phyloP scores from a whole-genome alignment of 2,888 invertebrate species.

The Peribatodes rhomboidaria region DNA sequence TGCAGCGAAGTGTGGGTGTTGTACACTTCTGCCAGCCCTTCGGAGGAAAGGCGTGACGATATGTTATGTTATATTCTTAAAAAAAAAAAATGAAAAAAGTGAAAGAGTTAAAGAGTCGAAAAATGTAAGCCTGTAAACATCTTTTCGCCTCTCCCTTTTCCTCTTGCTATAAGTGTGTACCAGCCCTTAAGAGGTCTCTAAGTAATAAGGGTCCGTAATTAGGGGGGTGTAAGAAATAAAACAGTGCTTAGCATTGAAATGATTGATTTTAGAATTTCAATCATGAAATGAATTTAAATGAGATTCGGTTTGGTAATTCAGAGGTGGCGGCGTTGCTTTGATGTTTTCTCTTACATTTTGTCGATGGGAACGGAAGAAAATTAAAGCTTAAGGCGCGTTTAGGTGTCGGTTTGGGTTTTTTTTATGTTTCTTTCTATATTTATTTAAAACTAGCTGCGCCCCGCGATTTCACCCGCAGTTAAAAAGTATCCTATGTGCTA shows the following conservation, averaged over 20 bases:
- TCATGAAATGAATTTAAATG: conserved; percentile 26
- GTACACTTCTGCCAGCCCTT: too few species aligned
- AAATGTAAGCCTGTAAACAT: too few species aligned
- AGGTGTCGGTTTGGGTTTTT: neutral
- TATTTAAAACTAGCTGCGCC: too few species aligned
- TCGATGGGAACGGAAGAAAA: neutral
- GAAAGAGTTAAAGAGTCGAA: too few species aligned
- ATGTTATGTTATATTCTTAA: too few species aligned
- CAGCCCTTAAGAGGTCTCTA: conserved; percentile 1
- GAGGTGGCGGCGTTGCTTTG: neutral
- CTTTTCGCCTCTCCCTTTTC: neutral
- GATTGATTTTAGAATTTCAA: conserved; percentile 23
- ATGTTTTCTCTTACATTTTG: neutral
- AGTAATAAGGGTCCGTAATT: conserved; percentile 18
- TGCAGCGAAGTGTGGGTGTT: too few species aligned
- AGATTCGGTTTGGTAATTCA: neutral
- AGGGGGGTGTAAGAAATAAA: conserved; percentile 1
- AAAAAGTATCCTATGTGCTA: too few species aligned
- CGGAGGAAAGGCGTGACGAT: too few species aligned
- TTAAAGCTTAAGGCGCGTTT: neutral
- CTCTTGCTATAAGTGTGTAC: neutral
- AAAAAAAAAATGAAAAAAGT: too few species aligned
- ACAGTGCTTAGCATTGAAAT: conserved; percentile 25
- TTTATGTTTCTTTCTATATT: too few species aligned
- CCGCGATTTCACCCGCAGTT: too few species aligned